Base-by-base conservation (phyloP, 1,140 invertebrate genomes). In the Phocides pigmalion region DNA sequence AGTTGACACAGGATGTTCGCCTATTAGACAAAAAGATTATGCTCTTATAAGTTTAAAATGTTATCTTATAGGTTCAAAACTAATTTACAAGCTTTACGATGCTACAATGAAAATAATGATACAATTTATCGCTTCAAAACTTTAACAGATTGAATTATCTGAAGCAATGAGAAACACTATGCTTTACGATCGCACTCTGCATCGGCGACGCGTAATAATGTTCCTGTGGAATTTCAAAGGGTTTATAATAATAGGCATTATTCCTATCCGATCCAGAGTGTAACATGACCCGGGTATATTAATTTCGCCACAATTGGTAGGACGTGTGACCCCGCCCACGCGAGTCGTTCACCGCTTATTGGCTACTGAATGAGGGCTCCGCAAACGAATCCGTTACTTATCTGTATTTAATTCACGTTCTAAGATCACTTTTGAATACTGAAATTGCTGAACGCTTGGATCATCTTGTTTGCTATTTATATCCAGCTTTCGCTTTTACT, bases 271-370 rank as follows among this genome's bases (percentile, higher is more conserved):
- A 53, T 62, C 54, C 42, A 53, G 35, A 65, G 62, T n/a, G n/a
- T 54, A 54, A 64, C 42, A 35, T 39, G 58, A 61, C 28, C 58
- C 58, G 32, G 46, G 42, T 20, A 47, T 68, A 61, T 69, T 66
- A 44, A 62, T 53, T 54, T 64, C 58, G 64, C 69, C 65, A 68
- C 72, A 73, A 71, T 73, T 68, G 54, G 66, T 68, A 68, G 62
- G 39, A 46, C 67, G 69, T 70, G 62, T 62, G 68, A 68, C 72
- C 59, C 73, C 82, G 74, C 82, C 82, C 73, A 84, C 82, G 71
- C 54, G 44, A 64, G 68, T 56, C 71, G 61, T 73, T 74, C 70
- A 70, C 72, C 64, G 66, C 74, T 76, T 79, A 84, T 84, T 84
- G 79, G 79, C 71, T 76, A 61, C 64, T 50, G 61, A 12, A 37